phyloP scores from a whole-genome alignment of 1,140 invertebrate genomes.

The Zaprionus africanus region DNA sequence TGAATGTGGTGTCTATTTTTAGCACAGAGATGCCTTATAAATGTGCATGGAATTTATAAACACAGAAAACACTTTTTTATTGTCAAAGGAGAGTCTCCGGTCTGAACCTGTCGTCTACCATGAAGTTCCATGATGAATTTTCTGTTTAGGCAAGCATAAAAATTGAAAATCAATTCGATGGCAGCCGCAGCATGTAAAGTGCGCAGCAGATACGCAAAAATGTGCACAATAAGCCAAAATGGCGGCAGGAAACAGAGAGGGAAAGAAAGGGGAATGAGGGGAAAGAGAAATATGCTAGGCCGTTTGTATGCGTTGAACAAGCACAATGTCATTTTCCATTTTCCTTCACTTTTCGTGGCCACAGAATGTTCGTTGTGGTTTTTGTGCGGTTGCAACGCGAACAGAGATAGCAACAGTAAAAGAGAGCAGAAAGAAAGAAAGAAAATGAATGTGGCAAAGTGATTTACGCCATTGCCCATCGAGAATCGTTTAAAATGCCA shows the following conservation, averaged over 20 bases:
- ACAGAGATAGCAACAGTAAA: constrained; percentile 24
- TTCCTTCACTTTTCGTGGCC: constrained; percentile 18
- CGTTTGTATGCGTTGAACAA: constrained; percentile 25
- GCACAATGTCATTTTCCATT: background rate
- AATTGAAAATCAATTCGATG: constrained; percentile 70
- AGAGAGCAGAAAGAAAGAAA: constrained; percentile 16
- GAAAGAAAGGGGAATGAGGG: background rate
- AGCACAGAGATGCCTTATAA: constrained; percentile 3
- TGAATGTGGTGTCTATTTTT: background rate
- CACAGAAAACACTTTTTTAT: constrained; percentile 9
- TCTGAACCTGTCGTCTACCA: constrained; percentile 33
- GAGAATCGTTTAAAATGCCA: constrained; percentile 1
- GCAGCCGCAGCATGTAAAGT: constrained; percentile 55
- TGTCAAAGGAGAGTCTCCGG: background rate
- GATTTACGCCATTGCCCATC: constrained; percentile 17
- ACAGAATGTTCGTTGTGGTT: constrained; percentile 19
- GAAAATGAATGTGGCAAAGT: constrained; percentile 24
- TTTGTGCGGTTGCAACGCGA: constrained; percentile 5
- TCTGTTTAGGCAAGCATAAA: constrained; percentile 74
- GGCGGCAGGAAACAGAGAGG: background rate
- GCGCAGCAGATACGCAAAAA: constrained; percentile 47
- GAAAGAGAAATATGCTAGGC: constrained; percentile 13
- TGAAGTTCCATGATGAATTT: constrained; percentile 49
- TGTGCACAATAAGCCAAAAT: constrained; percentile 43
- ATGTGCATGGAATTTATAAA: constrained; percentile 34